Evolutionary conservation across 1,140 invertebrate species (phyloP), one percentile per base, ranked within the genome.

Genomic region (Branchinecta lynchi): DNA sequence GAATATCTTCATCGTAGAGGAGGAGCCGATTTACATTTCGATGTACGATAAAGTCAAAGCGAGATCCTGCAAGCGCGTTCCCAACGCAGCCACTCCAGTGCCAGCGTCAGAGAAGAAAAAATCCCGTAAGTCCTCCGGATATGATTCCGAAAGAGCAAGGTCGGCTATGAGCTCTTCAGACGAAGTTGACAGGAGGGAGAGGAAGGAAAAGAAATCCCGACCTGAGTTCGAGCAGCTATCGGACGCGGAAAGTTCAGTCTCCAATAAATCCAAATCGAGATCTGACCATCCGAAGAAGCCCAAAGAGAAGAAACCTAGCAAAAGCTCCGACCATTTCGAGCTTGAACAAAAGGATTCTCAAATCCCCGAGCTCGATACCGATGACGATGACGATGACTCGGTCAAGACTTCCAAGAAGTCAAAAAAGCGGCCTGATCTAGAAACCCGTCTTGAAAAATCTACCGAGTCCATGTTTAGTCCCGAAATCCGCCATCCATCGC

Each of bases 31-130:
- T 12, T 96, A 94, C 76, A 92, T 94, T 71, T 96, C 93, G 45
- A 98, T 98, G 94, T 98, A 98, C 78, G 95, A 97, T 77, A 96
- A 96, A 80, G 93, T 98, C 0, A 98, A 98, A 80, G 90, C 93
- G 6, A 84, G 93, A 65, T 95, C 92, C 43, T 93, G 78, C 72
- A 76, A 75, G 71, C 77, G 71, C 72, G 77, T 71, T 70, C 74
- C 43, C 72, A 75, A 44, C 76, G 46, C 60, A 67, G 17, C 65
- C 10, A 60, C 68, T 21, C 66, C 69, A 70, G 17, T 66, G 67
- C 15, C 69, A 32, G 10, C 69, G 6, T 43, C 51, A 17, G 51
- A 70, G 69, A 68, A 68, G 45, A 68, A 45, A 45, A 68, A 68
- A 44, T 60, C 51, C 12, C 12, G 51, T 3, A 60, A 60, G 51